Evolutionary conservation across 2,888 invertebrate genomes (phyloP).

Genomic region (Tiliacea citrago): DNA sequence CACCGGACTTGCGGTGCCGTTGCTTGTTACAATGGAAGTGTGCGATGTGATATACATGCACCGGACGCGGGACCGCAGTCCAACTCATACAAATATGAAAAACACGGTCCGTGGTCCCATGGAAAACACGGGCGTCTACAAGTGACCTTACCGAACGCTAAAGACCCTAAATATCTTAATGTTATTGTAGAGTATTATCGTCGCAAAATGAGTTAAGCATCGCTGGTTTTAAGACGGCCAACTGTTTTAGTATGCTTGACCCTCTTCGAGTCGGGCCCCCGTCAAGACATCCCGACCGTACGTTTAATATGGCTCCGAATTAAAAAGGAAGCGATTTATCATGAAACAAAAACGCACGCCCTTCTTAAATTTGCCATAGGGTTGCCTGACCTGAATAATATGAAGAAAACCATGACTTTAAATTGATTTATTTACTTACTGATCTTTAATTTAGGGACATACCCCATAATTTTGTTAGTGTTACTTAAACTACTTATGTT

Average conservation of each 20-base stretch:
- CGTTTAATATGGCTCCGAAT: slow-evolving; percentile 14
- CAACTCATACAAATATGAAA: too few relatives aligned
- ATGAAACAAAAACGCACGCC: slow-evolving; percentile 2
- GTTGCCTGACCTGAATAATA: neutral
- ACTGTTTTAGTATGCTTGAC: slow-evolving; percentile 30
- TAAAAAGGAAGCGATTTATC: slow-evolving; percentile 15
- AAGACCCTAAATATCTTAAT: neutral
- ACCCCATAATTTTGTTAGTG: too few relatives aligned
- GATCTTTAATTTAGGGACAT: too few relatives aligned
- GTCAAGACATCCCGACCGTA: slow-evolving; percentile 16
- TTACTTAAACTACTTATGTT: too few relatives aligned
- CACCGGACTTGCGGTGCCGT: too few relatives aligned
- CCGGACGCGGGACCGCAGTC: too few relatives aligned
- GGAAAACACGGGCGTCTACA: too few relatives aligned
- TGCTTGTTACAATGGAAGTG: too few relatives aligned
- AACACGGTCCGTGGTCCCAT: too few relatives aligned
- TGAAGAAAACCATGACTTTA: neutral
- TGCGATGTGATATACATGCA: too few relatives aligned
- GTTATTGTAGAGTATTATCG: slow-evolving; percentile 18
- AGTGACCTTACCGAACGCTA: too few relatives aligned
- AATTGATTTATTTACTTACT: too few relatives aligned
- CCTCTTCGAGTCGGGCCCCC: slow-evolving; percentile 16
- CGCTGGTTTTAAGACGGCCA: slow-evolving; percentile 11
- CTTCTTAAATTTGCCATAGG: slow-evolving; percentile 4
- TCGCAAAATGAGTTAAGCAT: slow-evolving; percentile 14